phyloP scores from a whole-genome alignment of 2,113 vertebrate genomes.

The Circaetus cinerascens region DNA sequence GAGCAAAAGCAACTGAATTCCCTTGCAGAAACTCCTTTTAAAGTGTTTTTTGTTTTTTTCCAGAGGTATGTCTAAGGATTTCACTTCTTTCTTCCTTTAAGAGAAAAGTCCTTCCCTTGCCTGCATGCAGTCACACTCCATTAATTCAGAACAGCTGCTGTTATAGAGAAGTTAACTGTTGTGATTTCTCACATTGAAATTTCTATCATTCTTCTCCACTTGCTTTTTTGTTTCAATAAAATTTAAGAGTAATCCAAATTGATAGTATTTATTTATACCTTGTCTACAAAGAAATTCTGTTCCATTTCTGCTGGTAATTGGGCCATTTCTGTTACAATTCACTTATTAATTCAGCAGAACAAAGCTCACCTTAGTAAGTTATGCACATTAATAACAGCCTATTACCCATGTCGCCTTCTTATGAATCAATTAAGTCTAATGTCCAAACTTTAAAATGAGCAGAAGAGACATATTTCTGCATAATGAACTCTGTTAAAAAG shows the following conservation, averaged over 20 bases:
- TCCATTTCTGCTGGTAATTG: neutral
- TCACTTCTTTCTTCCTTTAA: neutral
- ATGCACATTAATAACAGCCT: slow-evolving; percentile 9
- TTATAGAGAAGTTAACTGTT: neutral
- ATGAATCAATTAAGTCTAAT: slow-evolving; percentile 29
- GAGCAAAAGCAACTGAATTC: neutral
- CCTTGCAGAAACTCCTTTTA: neutral
- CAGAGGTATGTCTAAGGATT: neutral
- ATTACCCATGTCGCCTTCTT: neutral
- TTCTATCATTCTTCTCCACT: neutral
- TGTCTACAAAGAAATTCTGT: neutral
- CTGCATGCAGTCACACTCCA: neutral
- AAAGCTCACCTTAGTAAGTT: slow-evolving; percentile 10
- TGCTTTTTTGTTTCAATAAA: neutral
- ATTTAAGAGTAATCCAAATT: neutral
- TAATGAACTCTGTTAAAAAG: slow-evolving; percentile 16
- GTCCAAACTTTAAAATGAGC: slow-evolving; percentile 29
- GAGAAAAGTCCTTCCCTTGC: neutral
- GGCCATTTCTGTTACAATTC: neutral
- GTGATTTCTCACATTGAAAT: neutral
- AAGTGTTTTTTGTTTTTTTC: accelerated
- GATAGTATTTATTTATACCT: neutral
- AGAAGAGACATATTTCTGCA: slow-evolving; percentile 14
- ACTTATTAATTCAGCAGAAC: slow-evolving; percentile 15
- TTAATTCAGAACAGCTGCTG: neutral